Conservation (phyloP, 2,797 vertebrate genomes). For the Alauda arvensis region DNA sequence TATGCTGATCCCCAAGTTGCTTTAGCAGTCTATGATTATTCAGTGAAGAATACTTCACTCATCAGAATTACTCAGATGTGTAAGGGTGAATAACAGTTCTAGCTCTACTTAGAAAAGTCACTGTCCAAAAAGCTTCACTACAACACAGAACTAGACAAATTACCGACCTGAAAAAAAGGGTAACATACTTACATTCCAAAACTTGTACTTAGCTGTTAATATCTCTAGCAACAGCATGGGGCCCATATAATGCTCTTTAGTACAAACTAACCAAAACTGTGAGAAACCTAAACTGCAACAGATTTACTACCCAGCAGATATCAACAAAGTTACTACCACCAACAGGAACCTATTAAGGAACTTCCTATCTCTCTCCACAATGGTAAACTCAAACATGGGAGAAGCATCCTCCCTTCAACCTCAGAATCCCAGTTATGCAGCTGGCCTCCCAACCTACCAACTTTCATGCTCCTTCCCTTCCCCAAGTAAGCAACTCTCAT, state of each 20-base stretch:
- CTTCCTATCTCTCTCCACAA: background rate
- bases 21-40: background rate
- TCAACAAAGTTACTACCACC: background rate
- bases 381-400: background rate
- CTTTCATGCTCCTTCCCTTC: background rate
- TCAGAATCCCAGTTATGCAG: background rate
- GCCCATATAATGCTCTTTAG: background rate
- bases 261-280: background rate
- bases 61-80: background rate
- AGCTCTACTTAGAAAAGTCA: background rate
- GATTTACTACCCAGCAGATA: background rate
- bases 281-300: background rate
- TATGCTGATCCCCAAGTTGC: background rate
- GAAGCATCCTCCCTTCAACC: background rate
- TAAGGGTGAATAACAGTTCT: background rate
- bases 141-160: background rate
- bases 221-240: background rate
- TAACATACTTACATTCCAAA: background rate
- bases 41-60: background rate
- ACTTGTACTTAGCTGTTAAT: background rate
- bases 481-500: background rate
- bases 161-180: background rate
- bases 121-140: background rate
- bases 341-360: background rate
- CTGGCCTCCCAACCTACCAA: background rate